Evolutionary conservation across 2,888 invertebrate genomes (phyloP).

Genomic region (Andrena praecox): DNA sequence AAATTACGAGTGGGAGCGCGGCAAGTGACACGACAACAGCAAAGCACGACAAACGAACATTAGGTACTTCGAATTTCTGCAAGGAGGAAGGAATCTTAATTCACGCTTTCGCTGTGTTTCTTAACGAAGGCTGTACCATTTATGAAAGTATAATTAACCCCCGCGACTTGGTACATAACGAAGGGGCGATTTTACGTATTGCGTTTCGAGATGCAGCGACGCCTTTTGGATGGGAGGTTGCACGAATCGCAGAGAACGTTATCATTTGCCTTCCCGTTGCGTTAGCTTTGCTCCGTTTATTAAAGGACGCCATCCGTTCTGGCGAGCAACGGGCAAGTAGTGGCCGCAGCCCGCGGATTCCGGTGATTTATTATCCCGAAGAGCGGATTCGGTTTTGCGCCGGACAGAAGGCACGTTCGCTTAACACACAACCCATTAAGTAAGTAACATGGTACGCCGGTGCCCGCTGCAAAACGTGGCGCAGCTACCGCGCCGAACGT

Average conservation of each 20-base stretch:
- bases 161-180: not conserved
- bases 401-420: slow-evolving; percentile 64
- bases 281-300: slow-evolving; percentile 41
- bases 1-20: no score
- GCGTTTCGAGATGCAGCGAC: not conserved
- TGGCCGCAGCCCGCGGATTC: slow-evolving; percentile 35
- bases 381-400: slow-evolving; percentile 59
- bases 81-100: no score
- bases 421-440: slow-evolving; percentile 65
- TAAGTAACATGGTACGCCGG: slow-evolving; percentile 53
- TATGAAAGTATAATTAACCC: not conserved
- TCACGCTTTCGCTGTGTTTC: no score
- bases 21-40: no score
- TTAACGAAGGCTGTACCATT: no score
- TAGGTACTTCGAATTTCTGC: no score
- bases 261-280: slow-evolving; percentile 39
- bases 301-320: slow-evolving; percentile 46
- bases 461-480: slow-evolving; percentile 55
- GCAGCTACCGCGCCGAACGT: slow-evolving; percentile 44
- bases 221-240: not conserved
- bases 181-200: not conserved
- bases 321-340: slow-evolving; percentile 38
- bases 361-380: slow-evolving; percentile 57
- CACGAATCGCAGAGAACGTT: slow-evolving; percentile 29
- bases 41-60: no score